These are phyloP conservation scores for Nasonia vitripennis DNA, from an alignment of 1,140 invertebrate species.

Conservation along the genomic window DNA sequence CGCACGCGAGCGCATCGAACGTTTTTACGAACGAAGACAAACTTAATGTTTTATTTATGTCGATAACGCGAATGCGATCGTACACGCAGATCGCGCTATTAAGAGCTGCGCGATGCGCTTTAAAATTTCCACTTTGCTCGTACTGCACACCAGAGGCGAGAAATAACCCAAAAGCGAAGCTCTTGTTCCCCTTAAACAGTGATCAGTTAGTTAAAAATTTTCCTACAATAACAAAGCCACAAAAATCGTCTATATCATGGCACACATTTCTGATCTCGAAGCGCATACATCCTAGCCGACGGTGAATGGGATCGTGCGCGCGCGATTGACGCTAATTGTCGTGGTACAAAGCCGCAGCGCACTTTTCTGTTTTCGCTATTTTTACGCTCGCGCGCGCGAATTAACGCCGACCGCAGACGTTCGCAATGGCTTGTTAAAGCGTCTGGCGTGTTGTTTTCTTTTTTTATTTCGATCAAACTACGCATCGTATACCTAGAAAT, in stretches of 20 bases:
- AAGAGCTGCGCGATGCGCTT: not conserved
- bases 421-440: not conserved
- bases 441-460: not conserved
- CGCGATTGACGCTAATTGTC: slow-evolving; percentile 44
- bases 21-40: not conserved
- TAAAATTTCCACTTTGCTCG: not conserved
- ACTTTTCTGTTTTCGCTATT: slow-evolving; percentile 34
- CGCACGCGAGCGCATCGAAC: not conserved
- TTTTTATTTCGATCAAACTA: not conserved
- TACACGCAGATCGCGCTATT: too few species aligned
- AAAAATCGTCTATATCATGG: not conserved
- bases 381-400: not conserved
- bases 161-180: too few species aligned
- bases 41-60: not conserved
- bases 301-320: slow-evolving; percentile 19
- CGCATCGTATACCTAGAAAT: not conserved
- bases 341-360: slow-evolving; percentile 22
- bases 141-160: not conserved
- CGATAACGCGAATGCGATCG: not conserved
- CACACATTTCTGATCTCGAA: not conserved
- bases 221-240: not conserved
- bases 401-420: not conserved
- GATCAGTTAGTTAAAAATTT: too few species aligned
- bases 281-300: not conserved
- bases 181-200: too few species aligned